Conservation (phyloP, 2,888 invertebrate genomes). For the Dicycla oo region DNA sequence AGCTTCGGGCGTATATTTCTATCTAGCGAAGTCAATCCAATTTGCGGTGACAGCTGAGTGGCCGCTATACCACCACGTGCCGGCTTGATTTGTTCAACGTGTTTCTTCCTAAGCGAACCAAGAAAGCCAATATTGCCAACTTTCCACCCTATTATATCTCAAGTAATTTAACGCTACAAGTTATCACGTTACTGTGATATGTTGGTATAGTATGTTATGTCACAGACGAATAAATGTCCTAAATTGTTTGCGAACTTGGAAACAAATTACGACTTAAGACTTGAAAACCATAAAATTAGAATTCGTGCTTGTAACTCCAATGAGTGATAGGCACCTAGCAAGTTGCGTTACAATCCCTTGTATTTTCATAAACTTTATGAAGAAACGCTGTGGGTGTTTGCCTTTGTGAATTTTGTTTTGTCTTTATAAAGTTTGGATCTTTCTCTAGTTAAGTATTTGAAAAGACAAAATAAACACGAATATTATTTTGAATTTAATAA, state of each 20-base stretch:
- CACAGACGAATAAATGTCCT: slow-evolving; percentile 52
- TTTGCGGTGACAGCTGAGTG: slow-evolving; percentile 80
- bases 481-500: slow-evolving; percentile 34
- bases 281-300: slow-evolving; percentile 63
- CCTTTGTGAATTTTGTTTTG: slow-evolving; percentile 52
- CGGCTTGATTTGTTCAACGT: slow-evolving; percentile 80
- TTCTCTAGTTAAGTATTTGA: slow-evolving; percentile 31
- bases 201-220: slow-evolving; percentile 40
- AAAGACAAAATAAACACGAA: slow-evolving; percentile 37
- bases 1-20: slow-evolving; percentile 72
- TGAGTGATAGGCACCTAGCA: slow-evolving; percentile 51
- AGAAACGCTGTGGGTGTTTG: slow-evolving; percentile 48
- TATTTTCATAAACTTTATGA: slow-evolving; percentile 60
- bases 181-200: slow-evolving; percentile 39
- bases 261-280: slow-evolving; percentile 59
- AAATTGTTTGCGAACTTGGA: slow-evolving; percentile 56
- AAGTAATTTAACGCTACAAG: slow-evolving; percentile 50
- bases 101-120: slow-evolving; percentile 66
- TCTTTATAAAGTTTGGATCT: slow-evolving; percentile 43
- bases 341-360: slow-evolving; percentile 58
- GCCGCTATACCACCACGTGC: slow-evolving; percentile 74
- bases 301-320: slow-evolving; percentile 59
- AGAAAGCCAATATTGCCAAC: slow-evolving; percentile 69
- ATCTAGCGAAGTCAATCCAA: slow-evolving; percentile 82
- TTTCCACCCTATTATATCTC: slow-evolving; percentile 60